These are phyloP conservation scores for Anguilla megastoma DNA, from an alignment of 2,797 vertebrate species.

Conservation along the genomic window DNA sequence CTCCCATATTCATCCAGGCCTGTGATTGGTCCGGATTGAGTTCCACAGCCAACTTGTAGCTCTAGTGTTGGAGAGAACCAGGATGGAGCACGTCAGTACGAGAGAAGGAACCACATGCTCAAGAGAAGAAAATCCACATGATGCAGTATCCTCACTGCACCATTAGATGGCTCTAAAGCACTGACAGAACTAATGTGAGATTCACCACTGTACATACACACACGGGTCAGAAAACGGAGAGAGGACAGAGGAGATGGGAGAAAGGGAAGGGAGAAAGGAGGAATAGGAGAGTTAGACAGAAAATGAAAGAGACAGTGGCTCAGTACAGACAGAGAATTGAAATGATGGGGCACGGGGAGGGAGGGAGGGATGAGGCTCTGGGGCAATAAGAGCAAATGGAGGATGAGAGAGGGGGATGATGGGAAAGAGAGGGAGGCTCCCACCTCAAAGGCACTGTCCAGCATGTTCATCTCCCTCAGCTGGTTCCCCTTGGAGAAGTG, in stretches of 20 bases:
- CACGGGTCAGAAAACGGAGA: not conserved
- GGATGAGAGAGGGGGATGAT: not conserved
- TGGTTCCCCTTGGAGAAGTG: slow-evolving; percentile 97
- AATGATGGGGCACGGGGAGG: not conserved
- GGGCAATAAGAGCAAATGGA: not conserved
- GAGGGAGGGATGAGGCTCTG: not conserved
- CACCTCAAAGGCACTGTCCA: slow-evolving; percentile 92
- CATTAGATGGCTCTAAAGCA: not conserved
- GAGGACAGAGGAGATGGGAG: not conserved
- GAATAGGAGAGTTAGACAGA: not conserved
- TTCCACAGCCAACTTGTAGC: slow-evolving; percentile 85
- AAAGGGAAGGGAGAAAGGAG: not conserved
- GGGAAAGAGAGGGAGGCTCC: not conserved
- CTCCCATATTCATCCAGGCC: slow-evolving; percentile 99
- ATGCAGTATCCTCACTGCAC: not conserved
- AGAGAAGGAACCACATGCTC: not conserved
- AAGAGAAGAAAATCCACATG: not conserved
- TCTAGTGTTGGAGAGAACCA: slow-evolving; percentile 65
- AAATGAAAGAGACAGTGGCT: not conserved
- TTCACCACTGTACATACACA: no score
- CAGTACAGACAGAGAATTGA: not conserved
- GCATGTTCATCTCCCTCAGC: slow-evolving; percentile 89
- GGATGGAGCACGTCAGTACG: not conserved
- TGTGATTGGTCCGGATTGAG: slow-evolving; percentile 92
- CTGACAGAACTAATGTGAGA: not conserved